phyloP scores from a whole-genome alignment of 2,888 invertebrate genomes.

The Emesis furor region DNA sequence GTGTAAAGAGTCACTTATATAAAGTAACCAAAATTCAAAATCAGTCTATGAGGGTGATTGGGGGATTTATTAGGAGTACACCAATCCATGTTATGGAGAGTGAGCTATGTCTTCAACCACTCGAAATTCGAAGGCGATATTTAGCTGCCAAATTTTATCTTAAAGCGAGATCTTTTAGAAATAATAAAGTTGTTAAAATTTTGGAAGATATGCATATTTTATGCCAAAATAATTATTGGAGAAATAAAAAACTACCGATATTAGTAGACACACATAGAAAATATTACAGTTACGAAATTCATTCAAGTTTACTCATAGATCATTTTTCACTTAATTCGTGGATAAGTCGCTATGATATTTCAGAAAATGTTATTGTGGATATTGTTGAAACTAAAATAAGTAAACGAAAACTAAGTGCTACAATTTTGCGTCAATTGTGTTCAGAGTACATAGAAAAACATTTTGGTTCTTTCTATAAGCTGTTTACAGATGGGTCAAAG shows the following conservation, averaged over 20 bases:
- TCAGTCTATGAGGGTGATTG: no score
- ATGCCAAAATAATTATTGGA: neutral
- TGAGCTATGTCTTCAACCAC: neutral
- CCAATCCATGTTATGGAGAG: no score
- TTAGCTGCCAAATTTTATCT: neutral
- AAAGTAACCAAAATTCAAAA: no score
- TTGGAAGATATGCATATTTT: neutral
- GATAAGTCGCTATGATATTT: neutral
- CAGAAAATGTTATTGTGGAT: neutral
- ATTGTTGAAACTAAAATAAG: neutral
- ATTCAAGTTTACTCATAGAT: neutral
- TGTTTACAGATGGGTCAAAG: neutral
- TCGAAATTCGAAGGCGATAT: neutral
- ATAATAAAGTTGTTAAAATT: neutral
- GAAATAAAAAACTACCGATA: neutral
- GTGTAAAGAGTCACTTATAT: no score
- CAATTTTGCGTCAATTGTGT: no score
- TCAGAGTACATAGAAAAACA: no score
- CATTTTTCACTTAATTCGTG: neutral
- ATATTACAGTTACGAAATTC: neutral
- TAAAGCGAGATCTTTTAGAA: neutral
- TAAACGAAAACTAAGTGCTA: neutral
- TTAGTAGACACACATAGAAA: slow-evolving; percentile 18
- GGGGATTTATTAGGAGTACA: no score
- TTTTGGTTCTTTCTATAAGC: no score